These are phyloP conservation scores for Clarias laeviceps DNA, from an alignment of 2,797 vertebrate species.

Conservation along the genomic window DNA sequence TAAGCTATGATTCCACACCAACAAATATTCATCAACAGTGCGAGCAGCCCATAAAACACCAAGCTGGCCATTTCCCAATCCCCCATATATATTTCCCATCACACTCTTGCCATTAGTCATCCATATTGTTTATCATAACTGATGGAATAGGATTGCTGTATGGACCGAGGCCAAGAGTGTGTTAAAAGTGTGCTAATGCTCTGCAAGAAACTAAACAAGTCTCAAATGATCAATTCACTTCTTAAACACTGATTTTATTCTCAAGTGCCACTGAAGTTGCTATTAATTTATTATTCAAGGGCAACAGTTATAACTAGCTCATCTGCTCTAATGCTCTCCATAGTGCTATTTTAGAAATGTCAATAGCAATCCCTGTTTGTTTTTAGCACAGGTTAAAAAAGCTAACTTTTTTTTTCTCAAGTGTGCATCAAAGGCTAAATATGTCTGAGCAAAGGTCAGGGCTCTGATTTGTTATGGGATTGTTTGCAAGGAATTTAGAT, in stretches of 20 bases:
- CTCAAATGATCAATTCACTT: slow-evolving; percentile 27
- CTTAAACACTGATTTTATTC: slow-evolving; percentile 20
- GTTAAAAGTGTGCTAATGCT: slow-evolving; percentile 45
- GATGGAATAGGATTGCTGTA: slow-evolving; percentile 56
- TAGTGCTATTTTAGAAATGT: slow-evolving; percentile 18
- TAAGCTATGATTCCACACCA: slow-evolving; percentile 81
- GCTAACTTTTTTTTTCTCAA: slow-evolving; percentile 64
- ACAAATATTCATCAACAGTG: slow-evolving; percentile 82
- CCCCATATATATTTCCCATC: slow-evolving; percentile 71
- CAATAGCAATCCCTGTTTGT: slow-evolving; percentile 24
- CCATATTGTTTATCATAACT: slow-evolving; percentile 73
- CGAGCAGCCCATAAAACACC: slow-evolving; percentile 75
- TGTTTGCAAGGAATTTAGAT: slow-evolving; percentile 77
- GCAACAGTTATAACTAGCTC: slow-evolving; percentile 19
- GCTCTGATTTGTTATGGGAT: slow-evolving; percentile 77
- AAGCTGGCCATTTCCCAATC: slow-evolving; percentile 70
- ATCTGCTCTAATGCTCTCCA: slow-evolving; percentile 16
- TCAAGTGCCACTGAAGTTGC: slow-evolving; percentile 18
- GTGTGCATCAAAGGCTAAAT: slow-evolving; percentile 77
- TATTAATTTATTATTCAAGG: slow-evolving; percentile 31
- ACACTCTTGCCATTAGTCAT: slow-evolving; percentile 73
- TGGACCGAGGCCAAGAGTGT: slow-evolving; percentile 32
- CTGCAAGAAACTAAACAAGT: slow-evolving; percentile 31
- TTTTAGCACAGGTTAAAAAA: slow-evolving; percentile 23
- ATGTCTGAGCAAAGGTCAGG: slow-evolving; percentile 75